Conservation (phyloP, 2,888 invertebrate species). For the Emmelina monodactyla region DNA sequence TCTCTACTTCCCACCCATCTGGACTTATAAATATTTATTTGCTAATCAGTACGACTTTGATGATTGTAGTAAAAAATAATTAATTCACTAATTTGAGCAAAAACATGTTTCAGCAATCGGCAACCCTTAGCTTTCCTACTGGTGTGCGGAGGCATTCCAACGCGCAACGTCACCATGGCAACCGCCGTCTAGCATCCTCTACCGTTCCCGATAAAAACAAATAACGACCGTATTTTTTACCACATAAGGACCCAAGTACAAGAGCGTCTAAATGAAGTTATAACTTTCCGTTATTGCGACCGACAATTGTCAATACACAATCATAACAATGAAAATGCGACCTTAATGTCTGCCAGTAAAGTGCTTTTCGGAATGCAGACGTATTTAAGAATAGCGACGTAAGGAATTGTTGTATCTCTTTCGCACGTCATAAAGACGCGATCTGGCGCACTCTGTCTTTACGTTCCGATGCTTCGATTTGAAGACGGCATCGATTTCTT, state of each 20-base stretch:
- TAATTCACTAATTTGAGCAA: too few relatives aligned
- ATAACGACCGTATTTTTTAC: conserved; percentile 44
- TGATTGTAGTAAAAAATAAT: too few relatives aligned
- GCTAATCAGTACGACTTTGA: too few relatives aligned
- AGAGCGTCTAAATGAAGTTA: conserved; percentile 51
- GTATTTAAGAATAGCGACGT: conserved; percentile 62
- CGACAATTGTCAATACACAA: conserved; percentile 49
- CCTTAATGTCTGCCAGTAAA: conserved; percentile 52
- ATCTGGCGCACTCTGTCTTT: conserved; percentile 44
- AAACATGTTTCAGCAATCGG: conserved; percentile 37
- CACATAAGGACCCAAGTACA: conserved; percentile 34
- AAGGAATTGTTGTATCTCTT: conserved; percentile 64
- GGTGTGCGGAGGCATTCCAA: conserved; percentile 42
- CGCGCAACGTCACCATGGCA: conserved; percentile 65
- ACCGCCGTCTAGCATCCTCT: conserved; percentile 42
- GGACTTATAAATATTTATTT: too few relatives aligned
- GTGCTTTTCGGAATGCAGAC: conserved; percentile 51
- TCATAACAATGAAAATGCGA: conserved; percentile 59
- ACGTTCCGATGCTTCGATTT: conserved; percentile 19
- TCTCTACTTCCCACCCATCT: too few relatives aligned
- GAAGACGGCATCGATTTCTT: conserved; percentile 54
- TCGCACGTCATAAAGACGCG: conserved; percentile 56
- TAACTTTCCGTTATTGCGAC: conserved; percentile 54
- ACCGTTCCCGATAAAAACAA: conserved; percentile 29
- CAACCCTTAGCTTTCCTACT: conserved; percentile 28